phyloP scores from a whole-genome alignment of 1,140 invertebrate genomes.

The Zaprionus vittiger region DNA sequence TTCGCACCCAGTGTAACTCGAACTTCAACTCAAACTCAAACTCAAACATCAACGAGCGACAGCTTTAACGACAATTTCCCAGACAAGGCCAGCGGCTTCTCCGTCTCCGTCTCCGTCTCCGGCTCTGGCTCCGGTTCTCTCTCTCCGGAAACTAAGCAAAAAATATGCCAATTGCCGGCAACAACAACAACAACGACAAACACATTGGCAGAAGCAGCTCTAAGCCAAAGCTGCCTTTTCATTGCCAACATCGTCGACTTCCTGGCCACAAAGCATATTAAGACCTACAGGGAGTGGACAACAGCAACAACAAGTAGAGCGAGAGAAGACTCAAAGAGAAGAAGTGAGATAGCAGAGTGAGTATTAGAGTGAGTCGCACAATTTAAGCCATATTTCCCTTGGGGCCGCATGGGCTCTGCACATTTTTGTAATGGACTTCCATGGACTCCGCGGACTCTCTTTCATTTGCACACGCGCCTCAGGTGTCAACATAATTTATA shows the following conservation, averaged over 20 bases:
- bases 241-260: slow-evolving; percentile 52
- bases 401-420: slow-evolving; percentile 14
- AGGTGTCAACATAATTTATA: slow-evolving; percentile 80
- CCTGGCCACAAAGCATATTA: slow-evolving; percentile 51
- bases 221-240: slow-evolving; percentile 51
- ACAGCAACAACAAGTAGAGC: slow-evolving; percentile 8
- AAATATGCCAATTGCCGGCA: slow-evolving; percentile 53
- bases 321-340: slow-evolving; percentile 1
- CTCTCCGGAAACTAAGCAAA: slow-evolving; percentile 7
- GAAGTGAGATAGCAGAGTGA: slow-evolving; percentile 24
- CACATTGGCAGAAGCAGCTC: slow-evolving; percentile 18
- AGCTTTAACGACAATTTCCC: slow-evolving; percentile 25
- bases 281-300: slow-evolving; percentile 2
- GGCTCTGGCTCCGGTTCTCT: background rate
- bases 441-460: slow-evolving; percentile 7
- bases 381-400: slow-evolving; percentile 51
- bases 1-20: slow-evolving; percentile 40
- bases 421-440: slow-evolving; percentile 24
- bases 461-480: slow-evolving; percentile 68
- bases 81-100: slow-evolving; percentile 37
- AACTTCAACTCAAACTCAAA: slow-evolving; percentile 22
- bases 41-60: slow-evolving; percentile 21
- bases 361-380: slow-evolving; percentile 50
- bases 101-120: too few species aligned
- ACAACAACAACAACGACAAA: slow-evolving; percentile 9